Conservation (phyloP, 2,888 invertebrate species). For the Perdita meconis region DNA sequence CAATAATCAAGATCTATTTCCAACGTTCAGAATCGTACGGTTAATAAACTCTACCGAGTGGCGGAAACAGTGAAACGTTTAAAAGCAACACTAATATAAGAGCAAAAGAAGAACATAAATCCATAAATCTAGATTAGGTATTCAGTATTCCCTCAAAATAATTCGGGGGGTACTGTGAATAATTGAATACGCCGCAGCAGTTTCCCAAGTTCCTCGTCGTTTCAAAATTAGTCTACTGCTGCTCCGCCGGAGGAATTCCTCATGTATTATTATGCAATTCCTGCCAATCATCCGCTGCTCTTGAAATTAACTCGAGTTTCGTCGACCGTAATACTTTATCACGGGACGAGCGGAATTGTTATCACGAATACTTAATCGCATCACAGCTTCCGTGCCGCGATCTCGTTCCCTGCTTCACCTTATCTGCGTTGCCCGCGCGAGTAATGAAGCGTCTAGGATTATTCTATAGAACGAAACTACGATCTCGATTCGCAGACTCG, state of each 20-base stretch:
- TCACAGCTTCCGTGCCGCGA: neutral
- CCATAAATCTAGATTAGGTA: too few species aligned
- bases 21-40: too few species aligned
- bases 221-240: neutral
- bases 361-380: constrained; percentile 9
- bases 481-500: constrained; percentile 5
- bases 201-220: neutral
- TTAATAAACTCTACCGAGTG: too few species aligned
- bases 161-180: too few species aligned
- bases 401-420: neutral
- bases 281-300: neutral
- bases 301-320: neutral
- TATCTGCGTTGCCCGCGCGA: neutral
- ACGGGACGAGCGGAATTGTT: constrained; percentile 3
- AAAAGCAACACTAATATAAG: too few species aligned
- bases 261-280: neutral
- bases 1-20: too few species aligned
- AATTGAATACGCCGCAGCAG: neutral
- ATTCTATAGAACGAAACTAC: neutral
- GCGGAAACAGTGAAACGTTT: too few species aligned
- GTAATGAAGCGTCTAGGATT: neutral
- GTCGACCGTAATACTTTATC: neutral
- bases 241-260: neutral
- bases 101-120: too few species aligned
- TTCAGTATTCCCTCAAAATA: too few species aligned